Evolutionary conservation across 1,140 invertebrate species (phyloP), one percentile per base, ranked within the genome.

Genomic region (Euglossa dilemma): DNA sequence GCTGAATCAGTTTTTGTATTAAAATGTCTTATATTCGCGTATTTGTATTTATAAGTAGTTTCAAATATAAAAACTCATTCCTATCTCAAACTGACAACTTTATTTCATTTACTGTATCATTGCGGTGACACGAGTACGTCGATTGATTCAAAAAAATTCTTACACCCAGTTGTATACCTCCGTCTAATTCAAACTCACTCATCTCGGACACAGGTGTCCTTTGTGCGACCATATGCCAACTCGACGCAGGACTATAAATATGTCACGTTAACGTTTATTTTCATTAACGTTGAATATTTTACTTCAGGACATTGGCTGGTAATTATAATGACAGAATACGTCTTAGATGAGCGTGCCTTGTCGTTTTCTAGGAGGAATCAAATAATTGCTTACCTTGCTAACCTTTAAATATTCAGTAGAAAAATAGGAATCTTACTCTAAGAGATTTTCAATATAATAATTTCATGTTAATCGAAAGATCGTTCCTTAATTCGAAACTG

Each of bases 21-120:
- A 80, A 74, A 80, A 80, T 25, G 57, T 80, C 36, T 64, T 64
- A 54, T 28, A 52, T 18, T 70, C 28, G 56, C 45, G 47, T 61
- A 54, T 56, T 18, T 54, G 52, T 72, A 36, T 84, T 56, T 75
- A 28, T 52, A 66, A 80, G 57, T 50, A 74, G n/a, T 74, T 54
- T 64, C 70, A 74, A 74, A 80, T 74, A 80, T 78, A 86, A 89
- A 80, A 88, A 83, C 84, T 81, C 87, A 69, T 84, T 80, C 80
- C 54, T 89, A 89, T 84, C 77, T 89, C 72, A 86, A 89, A 89
- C 66, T 89, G 84, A 80, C 87, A 88, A 89, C 70, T 89, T 89
- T 89, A 88, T 89, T 88, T 78, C 61, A 76, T 85, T 83, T 85
- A 28, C 28, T 83, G 64, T 71, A 57, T 64, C 69, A 83, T 84